These are phyloP conservation scores for Apomyelois bistriatella DNA, from an alignment of 2,888 invertebrate genomes.

Conservation along the genomic window DNA sequence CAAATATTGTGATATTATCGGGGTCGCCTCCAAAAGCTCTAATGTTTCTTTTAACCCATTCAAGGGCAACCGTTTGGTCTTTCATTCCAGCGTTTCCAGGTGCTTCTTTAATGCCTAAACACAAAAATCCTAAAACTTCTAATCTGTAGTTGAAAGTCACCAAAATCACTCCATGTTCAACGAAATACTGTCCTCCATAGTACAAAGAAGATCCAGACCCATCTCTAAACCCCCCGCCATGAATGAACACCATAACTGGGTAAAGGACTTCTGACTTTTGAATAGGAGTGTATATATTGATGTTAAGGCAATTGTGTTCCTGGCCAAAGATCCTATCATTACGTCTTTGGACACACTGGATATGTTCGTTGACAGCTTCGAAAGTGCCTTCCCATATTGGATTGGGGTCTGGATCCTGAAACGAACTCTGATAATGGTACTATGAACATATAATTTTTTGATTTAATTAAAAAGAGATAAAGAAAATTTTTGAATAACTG, in stretches of 20 bases:
- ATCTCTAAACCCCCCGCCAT: constrained; percentile 60
- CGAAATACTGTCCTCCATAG: constrained; percentile 47
- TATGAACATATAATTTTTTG: no score
- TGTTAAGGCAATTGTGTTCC: constrained; percentile 9
- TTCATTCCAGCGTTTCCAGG: constrained; percentile 41
- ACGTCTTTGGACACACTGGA: neutral
- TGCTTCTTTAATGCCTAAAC: constrained; percentile 35
- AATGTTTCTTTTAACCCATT: constrained; percentile 38
- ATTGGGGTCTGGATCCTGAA: neutral
- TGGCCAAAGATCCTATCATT: neutral
- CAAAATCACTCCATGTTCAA: constrained; percentile 50
- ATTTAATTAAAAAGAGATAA: no score
- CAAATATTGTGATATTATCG: constrained; percentile 44
- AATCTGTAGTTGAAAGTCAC: constrained; percentile 62
- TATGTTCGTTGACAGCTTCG: neutral
- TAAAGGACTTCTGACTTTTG: constrained; percentile 25
- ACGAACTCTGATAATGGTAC: neutral
- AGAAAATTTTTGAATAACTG: no score
- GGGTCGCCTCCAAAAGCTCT: constrained; percentile 37
- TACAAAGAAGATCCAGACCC: constrained; percentile 36
- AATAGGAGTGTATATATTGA: constrained; percentile 57
- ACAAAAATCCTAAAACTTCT: constrained; percentile 42
- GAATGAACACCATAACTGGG: constrained; percentile 67
- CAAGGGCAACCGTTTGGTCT: constrained; percentile 38
- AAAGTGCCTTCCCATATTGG: neutral